Evolutionary conservation across 2,797 vertebrate species (phyloP).

Genomic region (Neosilurus mollespiculum): DNA sequence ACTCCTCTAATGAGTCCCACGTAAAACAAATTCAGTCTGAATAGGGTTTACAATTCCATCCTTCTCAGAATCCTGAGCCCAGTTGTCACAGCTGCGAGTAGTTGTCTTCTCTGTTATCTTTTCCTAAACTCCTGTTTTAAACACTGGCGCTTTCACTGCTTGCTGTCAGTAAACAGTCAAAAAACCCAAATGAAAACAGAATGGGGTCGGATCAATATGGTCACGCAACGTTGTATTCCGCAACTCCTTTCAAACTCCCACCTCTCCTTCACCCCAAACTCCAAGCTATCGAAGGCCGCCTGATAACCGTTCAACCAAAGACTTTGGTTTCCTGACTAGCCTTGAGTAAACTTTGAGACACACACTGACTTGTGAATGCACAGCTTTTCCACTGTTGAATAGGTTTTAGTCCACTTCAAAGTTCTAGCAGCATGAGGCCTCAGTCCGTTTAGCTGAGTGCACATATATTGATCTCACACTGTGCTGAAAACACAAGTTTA

Average conservation of each 20-base stretch:
- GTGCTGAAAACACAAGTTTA: background rate
- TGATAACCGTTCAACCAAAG: background rate
- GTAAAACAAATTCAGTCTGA: background rate
- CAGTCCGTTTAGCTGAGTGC: constrained; percentile 29
- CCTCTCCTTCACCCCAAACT: constrained; percentile 1
- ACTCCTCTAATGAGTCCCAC: background rate
- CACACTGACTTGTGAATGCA: constrained; percentile 25
- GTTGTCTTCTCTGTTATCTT: constrained; percentile 4
- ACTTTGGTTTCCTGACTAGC: constrained; percentile 36
- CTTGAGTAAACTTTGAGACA: constrained; percentile 34
- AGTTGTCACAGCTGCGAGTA: background rate
- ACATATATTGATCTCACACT: constrained; percentile 35
- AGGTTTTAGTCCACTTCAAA: constrained; percentile 4
- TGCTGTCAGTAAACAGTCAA: constrained; percentile 51
- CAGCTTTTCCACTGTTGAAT: constrained; percentile 29
- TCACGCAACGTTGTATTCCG: constrained; percentile 49
- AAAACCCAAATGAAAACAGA: constrained; percentile 60
- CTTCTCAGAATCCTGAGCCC: background rate
- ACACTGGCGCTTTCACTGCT: constrained; percentile 6
- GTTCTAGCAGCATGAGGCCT: constrained; percentile 14
- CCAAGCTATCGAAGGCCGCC: constrained; percentile 7
- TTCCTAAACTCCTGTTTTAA: constrained; percentile 36
- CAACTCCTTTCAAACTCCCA: background rate
- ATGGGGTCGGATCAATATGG: constrained; percentile 57
- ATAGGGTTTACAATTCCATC: background rate